Base-by-base conservation (phyloP, 2,888 invertebrate genomes). In the Rhorus exstirpatorius region DNA sequence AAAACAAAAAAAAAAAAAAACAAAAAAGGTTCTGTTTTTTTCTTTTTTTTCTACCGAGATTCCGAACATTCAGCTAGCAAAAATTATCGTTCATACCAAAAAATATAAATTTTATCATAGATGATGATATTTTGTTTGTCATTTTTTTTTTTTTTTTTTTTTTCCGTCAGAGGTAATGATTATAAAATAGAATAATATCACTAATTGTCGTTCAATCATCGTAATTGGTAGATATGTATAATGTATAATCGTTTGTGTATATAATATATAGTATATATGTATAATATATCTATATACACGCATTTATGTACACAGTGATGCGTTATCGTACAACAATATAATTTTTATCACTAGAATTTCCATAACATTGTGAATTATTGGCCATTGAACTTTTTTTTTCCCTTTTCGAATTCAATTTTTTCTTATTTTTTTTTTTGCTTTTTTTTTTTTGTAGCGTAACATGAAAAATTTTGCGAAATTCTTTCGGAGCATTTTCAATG, bases 21-120 rank as follows among this genome's bases (percentile, higher is more conserved):
- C 1, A 35, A 14, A 35, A 68, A 41, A 68, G 17, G 21, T 14
- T 14, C 3, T 58, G 12, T 35, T 21, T 14, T 19, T 41, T 17
- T 24, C 26, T 38, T 58, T 31, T 6, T 55, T 51, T 26, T 35
- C n/a, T n/a, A 12, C 17, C 12, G 17, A 67, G 44, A 79, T 70
- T 65, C n/a, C 63, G 65, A 63, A 55, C 17, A 70, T 80, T 80
- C 35, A 63, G 53, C 63, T 70, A 46, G 38, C 24, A 70, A 70
- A 82, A 82, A 75, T 41, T 51, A 79, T 85, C 84, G 84, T 87
- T 88, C 85, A 88, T 91, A 91, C 88, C 88, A 91, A 91, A 92
- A 90, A 91, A 91, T 92, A 92, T 87, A 92, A 91, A 92, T 85
- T 92, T 91, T 92, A 91, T 91, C n/a, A n/a, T 91, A 79, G 84